These are phyloP conservation scores for Pollenia griseotomentosa DNA, from an alignment of 2,888 invertebrate species.

Conservation along the genomic window DNA sequence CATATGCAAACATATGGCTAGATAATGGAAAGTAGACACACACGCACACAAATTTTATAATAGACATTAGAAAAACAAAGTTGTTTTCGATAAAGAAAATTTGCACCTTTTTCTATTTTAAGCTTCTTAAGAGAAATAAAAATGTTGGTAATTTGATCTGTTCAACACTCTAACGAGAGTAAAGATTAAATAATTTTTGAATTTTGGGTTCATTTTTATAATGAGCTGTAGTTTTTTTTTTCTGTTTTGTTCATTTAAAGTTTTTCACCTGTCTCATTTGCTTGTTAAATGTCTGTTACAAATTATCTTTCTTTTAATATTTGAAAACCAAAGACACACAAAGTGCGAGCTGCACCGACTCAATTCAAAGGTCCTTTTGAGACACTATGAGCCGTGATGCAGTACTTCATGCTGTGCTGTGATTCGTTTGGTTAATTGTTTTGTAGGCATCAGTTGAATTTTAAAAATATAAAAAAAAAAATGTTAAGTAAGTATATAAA, in stretches of 20 bases:
- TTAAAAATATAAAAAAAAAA: slow-evolving; percentile 21
- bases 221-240: slow-evolving; percentile 37
- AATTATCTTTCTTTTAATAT: slow-evolving; percentile 47
- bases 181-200: neutral
- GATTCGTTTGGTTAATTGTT: slow-evolving; percentile 47
- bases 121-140: neutral
- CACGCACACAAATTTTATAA: neutral
- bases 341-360: neutral
- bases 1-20: slow-evolving; percentile 2
- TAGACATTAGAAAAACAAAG: neutral
- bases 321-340: neutral
- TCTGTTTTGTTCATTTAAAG: neutral
- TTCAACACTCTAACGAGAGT: slow-evolving; percentile 45
- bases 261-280: slow-evolving; percentile 67
- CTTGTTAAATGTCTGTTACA: slow-evolving; percentile 59
- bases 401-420: slow-evolving; percentile 54
- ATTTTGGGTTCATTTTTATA: slow-evolving; percentile 6
- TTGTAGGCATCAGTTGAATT: slow-evolving; percentile 2
- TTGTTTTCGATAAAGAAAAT: neutral
- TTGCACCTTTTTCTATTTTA: slow-evolving; percentile 63
- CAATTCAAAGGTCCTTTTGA: slow-evolving; percentile 38
- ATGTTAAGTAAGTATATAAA: neutral
- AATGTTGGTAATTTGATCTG: slow-evolving; percentile 48
- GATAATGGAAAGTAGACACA: neutral
- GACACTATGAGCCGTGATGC: slow-evolving; percentile 23